A percentile compares a stretch with the other conserved stretches of the same genome.
These are phyloP conservation scores for Zaprionus ornatus DNA, from an alignment of 1,140 invertebrate genomes.

Conservation along the genomic window DNA sequence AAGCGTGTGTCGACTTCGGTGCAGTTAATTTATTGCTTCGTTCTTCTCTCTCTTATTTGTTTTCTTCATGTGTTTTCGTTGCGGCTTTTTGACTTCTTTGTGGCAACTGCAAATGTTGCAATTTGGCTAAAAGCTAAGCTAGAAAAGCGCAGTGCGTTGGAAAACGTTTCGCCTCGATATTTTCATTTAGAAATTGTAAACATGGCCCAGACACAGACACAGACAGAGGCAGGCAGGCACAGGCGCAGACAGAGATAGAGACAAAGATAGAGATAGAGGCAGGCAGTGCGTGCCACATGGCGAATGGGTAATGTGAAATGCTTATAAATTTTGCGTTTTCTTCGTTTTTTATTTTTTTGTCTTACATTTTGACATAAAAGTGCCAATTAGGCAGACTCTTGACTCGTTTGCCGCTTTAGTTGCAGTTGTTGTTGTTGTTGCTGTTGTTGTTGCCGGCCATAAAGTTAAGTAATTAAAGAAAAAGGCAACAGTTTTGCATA, in stretches of 20 bases:
- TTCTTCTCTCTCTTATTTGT: conserved; percentile 9
- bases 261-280: background rate
- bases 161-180: conserved; percentile 62
- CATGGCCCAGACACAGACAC: conserved; percentile 65
- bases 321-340: conserved; percentile 44
- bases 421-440: conserved; percentile 6
- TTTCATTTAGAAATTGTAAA: conserved; percentile 61
- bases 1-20: conserved; percentile 1
- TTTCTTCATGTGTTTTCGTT: conserved; percentile 6
- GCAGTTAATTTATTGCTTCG: conserved; percentile 8
- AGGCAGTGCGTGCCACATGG: conserved; percentile 57
- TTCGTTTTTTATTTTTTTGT: conserved; percentile 25
- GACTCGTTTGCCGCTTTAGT: conserved; percentile 12
- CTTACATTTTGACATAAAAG: conserved; percentile 64
- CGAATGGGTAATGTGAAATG: conserved; percentile 71
- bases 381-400: conserved; percentile 66
- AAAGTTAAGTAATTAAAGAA: conserved; percentile 78
- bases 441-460: conserved; percentile 35
- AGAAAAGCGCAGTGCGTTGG: conserved; percentile 64
- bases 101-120: conserved; percentile 56
- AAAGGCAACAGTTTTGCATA: conserved; percentile 59
- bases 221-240: conserved; percentile 3
- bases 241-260: background rate
- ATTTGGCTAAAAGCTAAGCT: conserved; percentile 76
- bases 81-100: conserved; percentile 35